A percentile compares a stretch with the other conserved stretches of the same genome.
These are phyloP conservation scores for Pharmacophagus antenor DNA, from an alignment of 2,888 invertebrate species.

Conservation along the genomic window DNA sequence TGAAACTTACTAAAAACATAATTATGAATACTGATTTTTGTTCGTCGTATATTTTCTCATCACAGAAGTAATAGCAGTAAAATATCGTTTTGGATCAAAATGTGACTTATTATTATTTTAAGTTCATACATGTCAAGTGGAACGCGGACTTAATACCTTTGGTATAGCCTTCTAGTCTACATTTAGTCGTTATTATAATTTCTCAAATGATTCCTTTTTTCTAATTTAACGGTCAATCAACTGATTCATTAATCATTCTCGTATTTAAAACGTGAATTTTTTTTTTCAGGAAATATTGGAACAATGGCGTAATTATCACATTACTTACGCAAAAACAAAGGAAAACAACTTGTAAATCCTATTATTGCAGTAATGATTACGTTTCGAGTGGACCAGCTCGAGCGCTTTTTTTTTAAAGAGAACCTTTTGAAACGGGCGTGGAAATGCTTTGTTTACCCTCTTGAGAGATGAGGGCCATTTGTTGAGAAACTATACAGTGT, in stretches of 20 bases:
- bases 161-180: too few species aligned
- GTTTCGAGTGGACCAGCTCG: constrained; percentile 50
- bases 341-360: constrained; percentile 42
- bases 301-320: constrained; percentile 18
- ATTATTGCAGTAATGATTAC: constrained; percentile 59
- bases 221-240: background rate
- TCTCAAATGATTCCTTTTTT: background rate
- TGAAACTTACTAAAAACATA: too few species aligned
- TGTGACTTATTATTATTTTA: too few species aligned
- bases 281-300: constrained; percentile 7
- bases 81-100: too few species aligned
- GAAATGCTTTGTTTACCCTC: constrained; percentile 59
- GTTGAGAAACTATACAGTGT: constrained; percentile 34
- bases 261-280: background rate
- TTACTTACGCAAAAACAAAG: constrained; percentile 13
- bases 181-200: too few species aligned
- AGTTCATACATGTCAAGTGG: too few species aligned
- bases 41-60: too few species aligned
- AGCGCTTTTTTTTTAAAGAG: constrained; percentile 49
- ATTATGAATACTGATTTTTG: too few species aligned
- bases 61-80: too few species aligned
- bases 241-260: background rate
- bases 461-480: constrained; percentile 43
- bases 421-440: constrained; percentile 52
- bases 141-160: too few species aligned